Percentiles rank a stretch among this genome's conserved stretches.
phyloP scores from a whole-genome alignment of 2,797 vertebrate genomes.

The Esox masquinongy region DNA sequence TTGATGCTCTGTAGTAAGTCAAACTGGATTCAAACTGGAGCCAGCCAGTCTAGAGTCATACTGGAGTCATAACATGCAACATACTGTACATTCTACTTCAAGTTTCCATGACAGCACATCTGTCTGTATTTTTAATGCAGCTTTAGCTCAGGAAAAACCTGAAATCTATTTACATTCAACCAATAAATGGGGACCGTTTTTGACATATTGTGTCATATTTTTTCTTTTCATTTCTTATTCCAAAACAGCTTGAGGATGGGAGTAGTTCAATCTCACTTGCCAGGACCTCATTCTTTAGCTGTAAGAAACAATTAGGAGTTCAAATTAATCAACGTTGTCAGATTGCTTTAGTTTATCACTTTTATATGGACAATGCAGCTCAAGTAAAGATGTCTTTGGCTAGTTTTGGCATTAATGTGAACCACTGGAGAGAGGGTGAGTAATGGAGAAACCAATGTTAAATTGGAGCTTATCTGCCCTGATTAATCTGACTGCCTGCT shows the following conservation, averaged over 20 bases:
- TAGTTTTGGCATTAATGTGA: neutral
- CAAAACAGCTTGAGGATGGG: no score
- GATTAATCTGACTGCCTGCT: conserved; percentile 17
- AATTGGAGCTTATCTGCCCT: conserved; percentile 28
- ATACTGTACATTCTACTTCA: neutral
- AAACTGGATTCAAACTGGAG: no score
- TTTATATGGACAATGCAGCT: neutral
- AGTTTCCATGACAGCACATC: neutral
- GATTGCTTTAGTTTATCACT: neutral
- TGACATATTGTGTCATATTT: no score
- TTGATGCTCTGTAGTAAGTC: neutral
- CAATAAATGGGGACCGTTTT: no score
- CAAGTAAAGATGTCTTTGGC: neutral
- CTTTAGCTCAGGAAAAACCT: no score
- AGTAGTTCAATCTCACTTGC: no score
- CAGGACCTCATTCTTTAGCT: no score
- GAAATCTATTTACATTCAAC: no score
- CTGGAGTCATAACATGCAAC: neutral
- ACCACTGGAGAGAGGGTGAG: conserved; percentile 24
- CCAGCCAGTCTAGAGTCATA: no score
- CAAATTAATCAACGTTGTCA: neutral
- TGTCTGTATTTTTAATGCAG: neutral
- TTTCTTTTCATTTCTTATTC: no score
- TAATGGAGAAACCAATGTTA: conserved; percentile 16
- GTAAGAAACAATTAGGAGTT: neutral